These are phyloP conservation scores for Cataglyphis rosenhaueri DNA, from an alignment of 2,888 invertebrate species.

Conservation along the genomic window DNA sequence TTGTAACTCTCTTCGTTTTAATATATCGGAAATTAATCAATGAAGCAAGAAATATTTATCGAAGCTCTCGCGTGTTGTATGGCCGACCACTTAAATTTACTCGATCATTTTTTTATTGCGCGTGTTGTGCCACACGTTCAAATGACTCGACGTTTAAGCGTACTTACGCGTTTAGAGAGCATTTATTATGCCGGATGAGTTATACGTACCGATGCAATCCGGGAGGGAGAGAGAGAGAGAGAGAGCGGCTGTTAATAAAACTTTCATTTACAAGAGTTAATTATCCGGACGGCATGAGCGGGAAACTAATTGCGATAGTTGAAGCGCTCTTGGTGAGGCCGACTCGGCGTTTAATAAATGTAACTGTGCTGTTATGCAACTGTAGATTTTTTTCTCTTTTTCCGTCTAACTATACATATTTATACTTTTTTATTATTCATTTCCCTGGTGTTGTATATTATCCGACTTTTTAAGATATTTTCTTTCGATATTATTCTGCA, in stretches of 20 bases:
- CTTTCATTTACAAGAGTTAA: slow-evolving; percentile 63
- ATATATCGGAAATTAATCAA: background rate
- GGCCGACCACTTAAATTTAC: background rate
- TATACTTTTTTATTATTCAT: slow-evolving; percentile 20
- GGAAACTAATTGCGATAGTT: slow-evolving; percentile 66
- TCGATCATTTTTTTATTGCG: background rate
- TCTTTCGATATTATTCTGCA: background rate
- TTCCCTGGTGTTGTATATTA: background rate
- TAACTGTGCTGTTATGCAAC: slow-evolving; percentile 57
- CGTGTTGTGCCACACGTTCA: slow-evolving; percentile 17
- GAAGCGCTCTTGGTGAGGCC: slow-evolving; percentile 24
- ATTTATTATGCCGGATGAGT: slow-evolving; percentile 49
- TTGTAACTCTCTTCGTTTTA: background rate
- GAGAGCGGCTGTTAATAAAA: slow-evolving; percentile 62
- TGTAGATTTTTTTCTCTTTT: slow-evolving; percentile 15
- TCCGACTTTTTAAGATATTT: background rate
- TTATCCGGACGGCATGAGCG: slow-evolving; percentile 62
- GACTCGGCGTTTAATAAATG: slow-evolving; percentile 68
- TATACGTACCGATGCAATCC: slow-evolving; percentile 43
- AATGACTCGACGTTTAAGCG: slow-evolving; percentile 29
- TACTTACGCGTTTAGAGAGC: slow-evolving; percentile 35
- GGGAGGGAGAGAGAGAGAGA: background rate
- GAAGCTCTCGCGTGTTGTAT: background rate
- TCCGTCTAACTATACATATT: slow-evolving; percentile 25
- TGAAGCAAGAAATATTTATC: background rate